These are phyloP conservation scores for Drosophila tanythrix DNA, from an alignment of 2,888 invertebrate species.

Conservation along the genomic window DNA sequence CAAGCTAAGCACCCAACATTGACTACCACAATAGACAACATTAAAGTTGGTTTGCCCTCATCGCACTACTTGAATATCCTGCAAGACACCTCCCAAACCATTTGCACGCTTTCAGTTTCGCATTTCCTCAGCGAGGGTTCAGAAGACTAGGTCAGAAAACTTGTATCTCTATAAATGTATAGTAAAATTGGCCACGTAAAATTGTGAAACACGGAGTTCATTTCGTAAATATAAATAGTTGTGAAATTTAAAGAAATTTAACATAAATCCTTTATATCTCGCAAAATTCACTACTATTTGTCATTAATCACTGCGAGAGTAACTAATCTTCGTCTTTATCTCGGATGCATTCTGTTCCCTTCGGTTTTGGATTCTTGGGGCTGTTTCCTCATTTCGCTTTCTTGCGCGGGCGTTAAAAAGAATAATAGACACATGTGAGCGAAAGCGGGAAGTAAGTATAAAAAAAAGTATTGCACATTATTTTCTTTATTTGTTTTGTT, in stretches of 20 bases:
- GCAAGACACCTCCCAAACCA: conserved; percentile 12
- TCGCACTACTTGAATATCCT: conserved; percentile 7
- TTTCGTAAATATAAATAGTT: background rate
- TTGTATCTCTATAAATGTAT: background rate
- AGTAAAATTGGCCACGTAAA: background rate
- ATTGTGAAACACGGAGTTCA: background rate
- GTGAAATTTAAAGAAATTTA: background rate
- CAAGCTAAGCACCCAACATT: conserved; percentile 75
- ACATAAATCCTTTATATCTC: background rate
- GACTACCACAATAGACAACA: conserved; percentile 77
- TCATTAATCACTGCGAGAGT: conserved; percentile 1
- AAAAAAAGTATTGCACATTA: conserved; percentile 48
- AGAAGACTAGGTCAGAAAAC: background rate
- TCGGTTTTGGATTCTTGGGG: conserved; percentile 22
- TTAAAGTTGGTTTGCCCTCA: conserved; percentile 66
- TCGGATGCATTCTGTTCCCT: background rate
- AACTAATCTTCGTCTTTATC: conserved; percentile 14
- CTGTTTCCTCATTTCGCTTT: conserved; percentile 24
- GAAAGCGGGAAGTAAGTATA: conserved; percentile 45
- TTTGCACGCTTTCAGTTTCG: conserved; percentile 34
- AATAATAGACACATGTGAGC: conserved; percentile 62
- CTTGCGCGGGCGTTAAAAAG: conserved; percentile 46
- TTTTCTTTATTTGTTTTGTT: conserved; percentile 31
- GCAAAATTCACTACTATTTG: background rate
- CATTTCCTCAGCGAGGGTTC: conserved; percentile 8